Evolutionary conservation across 1,140 invertebrate genomes (phyloP).

Genomic region (Drosophila saltans): DNA sequence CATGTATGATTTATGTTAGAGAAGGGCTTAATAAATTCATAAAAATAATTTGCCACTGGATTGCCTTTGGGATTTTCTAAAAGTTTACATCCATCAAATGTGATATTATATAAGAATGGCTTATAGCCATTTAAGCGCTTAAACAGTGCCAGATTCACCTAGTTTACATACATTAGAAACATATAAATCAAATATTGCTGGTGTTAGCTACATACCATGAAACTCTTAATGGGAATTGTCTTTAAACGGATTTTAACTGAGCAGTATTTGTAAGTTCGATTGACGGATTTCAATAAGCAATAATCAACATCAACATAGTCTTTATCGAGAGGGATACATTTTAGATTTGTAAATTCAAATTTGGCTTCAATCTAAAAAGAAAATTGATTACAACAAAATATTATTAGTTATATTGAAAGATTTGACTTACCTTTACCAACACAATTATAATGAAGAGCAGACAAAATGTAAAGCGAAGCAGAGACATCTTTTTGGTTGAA

Average conservation of each 20-base stretch:
- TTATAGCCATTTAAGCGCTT: not conserved
- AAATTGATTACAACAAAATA: not conserved
- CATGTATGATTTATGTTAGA: slow-evolving; percentile 32
- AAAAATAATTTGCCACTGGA: slow-evolving; percentile 16
- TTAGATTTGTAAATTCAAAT: not conserved
- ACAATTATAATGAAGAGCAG: not conserved
- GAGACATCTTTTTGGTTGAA: not conserved
- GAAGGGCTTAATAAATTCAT: not conserved
- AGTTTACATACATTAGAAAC: not conserved
- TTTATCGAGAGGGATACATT: not conserved
- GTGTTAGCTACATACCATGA: not conserved
- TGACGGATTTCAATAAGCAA: not conserved
- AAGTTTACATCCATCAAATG: not conserved
- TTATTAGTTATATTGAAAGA: not conserved
- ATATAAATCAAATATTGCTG: not conserved
- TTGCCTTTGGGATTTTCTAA: not conserved
- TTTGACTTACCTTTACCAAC: not conserved
- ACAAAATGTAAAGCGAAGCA: not conserved
- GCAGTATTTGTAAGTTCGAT: not conserved
- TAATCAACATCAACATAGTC: not conserved
- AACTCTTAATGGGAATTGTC: not conserved
- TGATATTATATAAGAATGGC: not conserved
- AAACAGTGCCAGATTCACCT: not conserved
- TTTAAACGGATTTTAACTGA: not conserved
- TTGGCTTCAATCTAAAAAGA: not conserved